A percentile compares a stretch with the other conserved stretches of the same genome.
phyloP scores from a whole-genome alignment of 2,888 invertebrate species.

The Aradus depressus region DNA sequence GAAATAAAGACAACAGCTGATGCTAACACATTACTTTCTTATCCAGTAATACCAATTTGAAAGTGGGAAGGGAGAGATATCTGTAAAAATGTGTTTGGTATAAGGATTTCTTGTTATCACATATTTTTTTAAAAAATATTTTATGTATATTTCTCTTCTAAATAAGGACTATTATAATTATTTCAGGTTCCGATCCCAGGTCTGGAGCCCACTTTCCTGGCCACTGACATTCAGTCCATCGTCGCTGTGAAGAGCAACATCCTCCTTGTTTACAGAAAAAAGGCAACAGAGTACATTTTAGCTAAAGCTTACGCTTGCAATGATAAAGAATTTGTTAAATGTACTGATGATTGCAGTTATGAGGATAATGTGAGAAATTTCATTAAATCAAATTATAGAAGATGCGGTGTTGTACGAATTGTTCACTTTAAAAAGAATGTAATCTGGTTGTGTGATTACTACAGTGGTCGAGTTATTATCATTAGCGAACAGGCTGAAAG shows the following conservation, averaged over 20 bases:
- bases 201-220: constrained; percentile 13
- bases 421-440: constrained; percentile 7
- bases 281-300: constrained; percentile 5
- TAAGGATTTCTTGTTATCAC: too few species aligned
- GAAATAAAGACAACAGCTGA: too few species aligned
- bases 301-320: background rate
- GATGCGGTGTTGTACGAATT: constrained; percentile 12
- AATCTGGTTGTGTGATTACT: constrained; percentile 10
- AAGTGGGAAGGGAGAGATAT: too few species aligned
- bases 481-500: constrained; percentile 3
- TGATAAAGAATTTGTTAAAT: background rate
- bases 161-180: too few species aligned
- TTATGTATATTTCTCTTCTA: too few species aligned
- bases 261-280: background rate
- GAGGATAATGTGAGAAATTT: background rate
- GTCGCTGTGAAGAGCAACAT: constrained; percentile 10
- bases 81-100: too few species aligned
- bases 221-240: background rate
- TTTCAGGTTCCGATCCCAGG: constrained; percentile 11
- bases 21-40: too few species aligned
- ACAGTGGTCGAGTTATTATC: constrained; percentile 5
- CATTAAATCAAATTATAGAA: background rate
- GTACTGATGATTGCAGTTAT: constrained; percentile 1
- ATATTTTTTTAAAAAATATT: too few species aligned
- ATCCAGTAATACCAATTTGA: too few species aligned